A percentile compares a stretch with the other conserved stretches of the same genome.
These are phyloP conservation scores for Cydia fagiglandana DNA, from an alignment of 1,140 invertebrate genomes.

Conservation along the genomic window DNA sequence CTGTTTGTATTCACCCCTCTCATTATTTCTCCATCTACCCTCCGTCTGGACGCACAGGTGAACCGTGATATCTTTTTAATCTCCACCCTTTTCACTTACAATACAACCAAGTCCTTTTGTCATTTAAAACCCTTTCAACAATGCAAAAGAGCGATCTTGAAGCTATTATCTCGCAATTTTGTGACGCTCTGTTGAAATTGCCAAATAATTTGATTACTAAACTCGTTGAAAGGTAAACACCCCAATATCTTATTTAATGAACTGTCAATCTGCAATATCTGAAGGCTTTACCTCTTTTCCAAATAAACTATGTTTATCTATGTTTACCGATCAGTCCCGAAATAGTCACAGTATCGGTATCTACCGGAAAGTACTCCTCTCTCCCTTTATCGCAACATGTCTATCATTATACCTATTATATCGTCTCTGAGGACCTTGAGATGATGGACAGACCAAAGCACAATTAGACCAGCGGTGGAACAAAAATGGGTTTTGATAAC, in stretches of 20 bases:
- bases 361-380: conserved; percentile 10
- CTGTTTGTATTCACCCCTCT: conserved; percentile 28
- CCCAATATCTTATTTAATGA: not conserved
- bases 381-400: conserved; percentile 17
- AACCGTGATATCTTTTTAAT: conserved; percentile 23
- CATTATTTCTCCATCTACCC: conserved; percentile 27
- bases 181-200: not conserved
- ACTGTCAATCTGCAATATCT: not conserved
- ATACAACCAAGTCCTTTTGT: not conserved
- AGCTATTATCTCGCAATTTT: not conserved
- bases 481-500: too few relatives aligned
- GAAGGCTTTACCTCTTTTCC: not conserved
- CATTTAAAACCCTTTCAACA: not conserved
- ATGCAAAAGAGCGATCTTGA: not conserved
- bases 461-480: too few relatives aligned
- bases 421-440: conserved; percentile 15
- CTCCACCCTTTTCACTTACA: conserved; percentile 2
- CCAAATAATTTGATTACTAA: not conserved
- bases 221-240: not conserved
- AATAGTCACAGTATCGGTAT: not conserved
- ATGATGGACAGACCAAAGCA: conserved; percentile 26
- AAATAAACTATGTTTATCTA: not conserved
- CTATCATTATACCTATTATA: conserved; percentile 30
- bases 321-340: not conserved
- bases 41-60: conserved; percentile 17